Conservation (phyloP, 2,888 invertebrate genomes). For the Noctua fimbriata region DNA sequence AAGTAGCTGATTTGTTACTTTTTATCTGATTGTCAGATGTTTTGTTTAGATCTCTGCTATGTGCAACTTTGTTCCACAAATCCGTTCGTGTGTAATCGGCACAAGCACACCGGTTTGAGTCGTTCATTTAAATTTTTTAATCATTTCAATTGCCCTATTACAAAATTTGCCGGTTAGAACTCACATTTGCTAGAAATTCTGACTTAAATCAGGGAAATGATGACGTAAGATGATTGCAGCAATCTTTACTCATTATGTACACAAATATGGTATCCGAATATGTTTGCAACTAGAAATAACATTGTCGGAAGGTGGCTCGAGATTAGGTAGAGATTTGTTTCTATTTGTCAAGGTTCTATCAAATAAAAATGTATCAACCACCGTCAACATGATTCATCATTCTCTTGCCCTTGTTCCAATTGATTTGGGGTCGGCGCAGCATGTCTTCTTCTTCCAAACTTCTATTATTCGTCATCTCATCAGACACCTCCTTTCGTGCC, state of each 20-base stretch:
- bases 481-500: too few species aligned
- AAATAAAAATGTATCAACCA: neutral
- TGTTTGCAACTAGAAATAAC: constrained; percentile 10
- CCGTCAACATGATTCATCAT: neutral
- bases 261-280: constrained; percentile 9
- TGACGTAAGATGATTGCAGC: constrained; percentile 46
- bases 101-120: constrained; percentile 27
- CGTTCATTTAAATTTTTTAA: constrained; percentile 47
- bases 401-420: too few species aligned
- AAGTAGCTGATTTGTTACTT: neutral
- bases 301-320: constrained; percentile 8
- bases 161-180: constrained; percentile 51
- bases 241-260: constrained; percentile 33
- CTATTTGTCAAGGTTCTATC: neutral
- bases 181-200: constrained; percentile 49
- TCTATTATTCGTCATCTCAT: too few species aligned
- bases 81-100: constrained; percentile 23
- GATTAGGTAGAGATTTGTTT: constrained; percentile 6
- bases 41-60: neutral
- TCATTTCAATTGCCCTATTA: constrained; percentile 51
- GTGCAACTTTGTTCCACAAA: constrained; percentile 10
- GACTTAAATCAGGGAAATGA: constrained; percentile 39
- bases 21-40: neutral
- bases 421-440: too few species aligned
- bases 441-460: too few species aligned